Base-by-base conservation (phyloP, 1,140 invertebrate genomes). In the Phymorhynchus buccinoides region DNA sequence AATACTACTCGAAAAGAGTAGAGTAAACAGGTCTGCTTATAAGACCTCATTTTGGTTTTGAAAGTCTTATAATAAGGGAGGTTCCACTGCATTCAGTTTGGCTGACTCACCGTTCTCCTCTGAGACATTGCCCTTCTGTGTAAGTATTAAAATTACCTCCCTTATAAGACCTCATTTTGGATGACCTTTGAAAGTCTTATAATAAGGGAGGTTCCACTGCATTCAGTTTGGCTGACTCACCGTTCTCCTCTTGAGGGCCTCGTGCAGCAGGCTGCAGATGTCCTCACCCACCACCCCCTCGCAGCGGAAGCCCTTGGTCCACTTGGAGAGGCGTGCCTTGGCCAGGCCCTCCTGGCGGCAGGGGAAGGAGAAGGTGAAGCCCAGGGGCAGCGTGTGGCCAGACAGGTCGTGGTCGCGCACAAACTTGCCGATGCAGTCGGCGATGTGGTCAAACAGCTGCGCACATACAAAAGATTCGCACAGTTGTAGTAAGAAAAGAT, bases 331-430 rank as follows among this genome's bases (percentile, higher is more conserved):
- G 27, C 96, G 92, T 1, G 97, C 99, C 90, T 97, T 96, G 1
- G 97, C 98, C 18, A 99, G 94, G 0, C 98, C 98, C 82, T 97
- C 93, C 93, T 99, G 99, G 73, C 95, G 95, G 84, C 98, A 96
- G 0, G 99, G 99, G 93, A 99, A 99, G 89, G 98, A 99, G 93
- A 99, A 99, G 0, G 99, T 99, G 92, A 99, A 99, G 3, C 99
- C 99, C 37, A 99, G 94, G 0, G 98, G 98, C 32, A 99, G 94
- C 78, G 95, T 94, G 37, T 90, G 88, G 39, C 88, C 86, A 77
- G 94, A 97, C 94, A 97, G 95, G 87, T 98, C 96, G 88, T 94
- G 91, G 44, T 93, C 91, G 91, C 96, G 96, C 92, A 99, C 96
- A 93, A 99, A 99, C 86, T 96, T 96, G 0, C 96, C 96, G 88